Evolutionary conservation across 2,113 vertebrate genomes (phyloP), one percentile per base, ranked within the genome.

Genomic region (Leucoraja erinaceus): DNA sequence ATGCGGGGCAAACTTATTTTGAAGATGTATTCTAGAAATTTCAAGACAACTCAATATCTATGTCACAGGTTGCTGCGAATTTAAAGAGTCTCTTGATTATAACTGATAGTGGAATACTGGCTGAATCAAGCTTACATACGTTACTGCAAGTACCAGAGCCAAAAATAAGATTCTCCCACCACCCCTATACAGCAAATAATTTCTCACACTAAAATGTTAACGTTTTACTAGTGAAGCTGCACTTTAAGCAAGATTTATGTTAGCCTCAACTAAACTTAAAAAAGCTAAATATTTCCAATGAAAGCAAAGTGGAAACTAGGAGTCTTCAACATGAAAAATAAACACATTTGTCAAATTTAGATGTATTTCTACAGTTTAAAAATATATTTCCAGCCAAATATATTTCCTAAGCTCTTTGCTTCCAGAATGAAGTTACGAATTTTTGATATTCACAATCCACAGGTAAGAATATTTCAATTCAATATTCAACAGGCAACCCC

Each of bases 381-480:
- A 38, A 0, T 9, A 90, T 20, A 72, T 33, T 6, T 25, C 18
- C 22, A 72, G 9, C 38, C 25, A 9, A 33, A 28, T 16, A 91
- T 91, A 47, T 91, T 74, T 91, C 66, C 90, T 91, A 10, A 91
- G 38, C 68, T 74, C 18, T 11, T 12, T 91, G 28, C 7, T 1
- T 54, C 72, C 20, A 91, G 90, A 74, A 72, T 91, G 90, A 91
- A 91, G 68, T 47, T 91, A 70, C 90, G 33, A 91, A 47, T 66
- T 33, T 91, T 72, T 25, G 90, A 91, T 91, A 22, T 72, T 47
- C 66, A 72, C 20, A 72, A 91, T 72, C 90, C 90, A 91, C 33
- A 72, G 90, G 90, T 91, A 72, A 91, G 66, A 91, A 54, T 88
- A 88, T 0, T 16, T 72, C 70, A 72, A 22, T 72, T 22, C 70